Evolutionary conservation across 2,797 vertebrate species (phyloP).

Genomic region (Schizopygopsis malacanthus): DNA sequence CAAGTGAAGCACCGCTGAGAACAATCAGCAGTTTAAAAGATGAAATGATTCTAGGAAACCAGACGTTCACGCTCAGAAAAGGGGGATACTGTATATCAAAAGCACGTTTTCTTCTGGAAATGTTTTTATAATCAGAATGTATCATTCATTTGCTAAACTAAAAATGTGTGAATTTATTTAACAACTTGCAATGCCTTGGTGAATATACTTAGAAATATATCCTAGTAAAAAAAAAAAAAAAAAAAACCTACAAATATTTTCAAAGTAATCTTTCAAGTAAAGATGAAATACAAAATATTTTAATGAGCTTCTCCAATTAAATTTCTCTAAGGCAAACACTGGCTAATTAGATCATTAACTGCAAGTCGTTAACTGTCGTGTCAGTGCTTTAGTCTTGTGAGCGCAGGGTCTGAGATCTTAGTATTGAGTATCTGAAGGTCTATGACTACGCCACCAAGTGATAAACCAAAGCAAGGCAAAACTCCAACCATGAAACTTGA

Average conservation of each 20-base stretch:
- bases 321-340: constrained; percentile 21
- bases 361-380: background rate
- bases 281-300: constrained; percentile 8
- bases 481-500: background rate
- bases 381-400: constrained; percentile 2
- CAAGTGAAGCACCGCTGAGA: background rate
- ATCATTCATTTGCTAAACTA: background rate
- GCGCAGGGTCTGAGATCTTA: background rate
- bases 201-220: background rate
- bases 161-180: background rate
- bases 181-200: background rate
- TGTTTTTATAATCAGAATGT: background rate
- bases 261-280: background rate
- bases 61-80: background rate
- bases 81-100: background rate
- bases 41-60: background rate
- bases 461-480: constrained; percentile 7
- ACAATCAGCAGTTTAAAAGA: background rate
- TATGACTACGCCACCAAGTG: background rate
- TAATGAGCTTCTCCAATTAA: constrained; percentile 10
- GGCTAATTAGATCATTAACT: constrained; percentile 12
- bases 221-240: background rate
- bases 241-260: background rate
- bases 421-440: background rate
- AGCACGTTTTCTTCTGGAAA: background rate